Conservation (phyloP, 2,888 invertebrate species). For the Mesorhabditis sp. region DNA sequence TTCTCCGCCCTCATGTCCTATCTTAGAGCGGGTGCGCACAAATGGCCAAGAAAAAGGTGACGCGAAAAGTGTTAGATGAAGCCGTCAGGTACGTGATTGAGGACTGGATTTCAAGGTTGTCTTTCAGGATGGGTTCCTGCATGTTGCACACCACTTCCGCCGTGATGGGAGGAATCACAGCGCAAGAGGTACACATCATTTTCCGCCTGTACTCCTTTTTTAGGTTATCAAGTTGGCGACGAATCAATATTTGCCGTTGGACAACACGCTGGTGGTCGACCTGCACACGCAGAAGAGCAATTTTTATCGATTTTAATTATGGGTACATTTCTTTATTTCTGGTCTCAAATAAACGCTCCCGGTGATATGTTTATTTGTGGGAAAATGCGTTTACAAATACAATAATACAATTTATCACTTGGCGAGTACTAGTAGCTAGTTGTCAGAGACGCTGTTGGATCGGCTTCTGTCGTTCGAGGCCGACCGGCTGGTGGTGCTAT, state of each 20-base stretch:
- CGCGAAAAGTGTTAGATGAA: background rate
- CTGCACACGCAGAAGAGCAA: slow-evolving; percentile 59
- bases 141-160: slow-evolving; percentile 92
- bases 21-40: background rate
- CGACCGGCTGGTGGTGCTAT: background rate
- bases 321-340: too few relatives aligned
- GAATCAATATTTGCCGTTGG: slow-evolving; percentile 88
- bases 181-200: slow-evolving; percentile 72
- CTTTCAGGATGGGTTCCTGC: slow-evolving; percentile 26
- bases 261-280: slow-evolving; percentile 92
- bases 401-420: too few relatives aligned
- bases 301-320: too few relatives aligned
- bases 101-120: background rate
- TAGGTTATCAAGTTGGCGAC: slow-evolving; percentile 85
- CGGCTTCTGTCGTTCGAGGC: too few relatives aligned
- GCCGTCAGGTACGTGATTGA: background rate
- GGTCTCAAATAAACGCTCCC: too few relatives aligned
- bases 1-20: too few relatives aligned
- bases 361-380: too few relatives aligned
- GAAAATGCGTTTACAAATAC: too few relatives aligned
- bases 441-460: too few relatives aligned
- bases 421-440: too few relatives aligned
- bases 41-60: background rate
- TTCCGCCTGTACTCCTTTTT: background rate
- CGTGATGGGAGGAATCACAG: slow-evolving; percentile 76